Evolutionary conservation across 2,797 vertebrate genomes (phyloP).

Genomic region (Calcarius lapponicus): DNA sequence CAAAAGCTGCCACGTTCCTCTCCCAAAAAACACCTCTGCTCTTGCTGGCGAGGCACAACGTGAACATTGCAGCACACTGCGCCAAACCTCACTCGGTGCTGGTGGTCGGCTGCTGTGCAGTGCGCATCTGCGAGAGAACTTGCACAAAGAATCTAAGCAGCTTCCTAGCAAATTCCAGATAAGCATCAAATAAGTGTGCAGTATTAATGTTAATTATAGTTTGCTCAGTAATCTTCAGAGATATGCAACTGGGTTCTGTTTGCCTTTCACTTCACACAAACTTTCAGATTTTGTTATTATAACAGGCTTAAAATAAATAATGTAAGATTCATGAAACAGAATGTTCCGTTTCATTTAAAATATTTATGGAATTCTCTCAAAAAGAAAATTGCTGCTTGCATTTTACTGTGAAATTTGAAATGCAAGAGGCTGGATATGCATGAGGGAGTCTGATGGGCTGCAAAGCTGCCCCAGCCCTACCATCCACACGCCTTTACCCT

Average conservation of each 20-base stretch:
- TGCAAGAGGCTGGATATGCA: not conserved
- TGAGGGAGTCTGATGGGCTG: not conserved
- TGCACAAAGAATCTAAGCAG: not conserved
- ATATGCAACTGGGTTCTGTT: slow-evolving; percentile 3
- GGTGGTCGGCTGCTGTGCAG: not conserved
- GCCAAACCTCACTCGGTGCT: not conserved
- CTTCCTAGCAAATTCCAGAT: not conserved
- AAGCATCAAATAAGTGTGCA: not conserved
- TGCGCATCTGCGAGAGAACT: not conserved
- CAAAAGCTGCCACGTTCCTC: slow-evolving; percentile 3
- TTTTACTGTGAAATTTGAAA: slow-evolving; percentile 49
- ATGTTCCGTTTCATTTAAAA: slow-evolving; percentile 69
- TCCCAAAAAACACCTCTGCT: not conserved
- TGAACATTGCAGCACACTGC: not conserved
- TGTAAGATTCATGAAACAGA: slow-evolving; percentile 55
- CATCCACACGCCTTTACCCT: not conserved
- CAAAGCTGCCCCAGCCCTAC: not conserved
- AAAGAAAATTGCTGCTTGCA: slow-evolving; percentile 50
- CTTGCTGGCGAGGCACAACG: not conserved
- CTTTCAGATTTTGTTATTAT: slow-evolving; percentile 59
- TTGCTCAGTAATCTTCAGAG: not conserved
- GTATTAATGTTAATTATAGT: not conserved
- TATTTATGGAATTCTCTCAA: slow-evolving; percentile 72
- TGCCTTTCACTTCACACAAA: not conserved
- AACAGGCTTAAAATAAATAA: slow-evolving; percentile 75